Evolutionary conservation across 2,113 vertebrate genomes (phyloP).

Genomic region (Pleuronectes platessa): DNA sequence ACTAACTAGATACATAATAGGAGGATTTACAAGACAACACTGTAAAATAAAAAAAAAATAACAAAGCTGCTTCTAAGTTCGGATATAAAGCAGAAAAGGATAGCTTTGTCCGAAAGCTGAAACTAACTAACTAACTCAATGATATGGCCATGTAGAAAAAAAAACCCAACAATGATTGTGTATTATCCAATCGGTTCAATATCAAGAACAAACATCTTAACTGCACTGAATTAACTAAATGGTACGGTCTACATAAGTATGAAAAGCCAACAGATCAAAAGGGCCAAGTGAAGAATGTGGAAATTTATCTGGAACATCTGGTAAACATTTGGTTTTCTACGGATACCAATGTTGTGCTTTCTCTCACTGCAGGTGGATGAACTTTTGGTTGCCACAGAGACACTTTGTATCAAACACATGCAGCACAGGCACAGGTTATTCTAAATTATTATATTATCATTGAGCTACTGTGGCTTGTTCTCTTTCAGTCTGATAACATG

Average conservation of each 20-base stretch:
- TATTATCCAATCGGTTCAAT: neutral
- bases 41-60: slow-evolving; percentile 11
- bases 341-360: slow-evolving; percentile 50
- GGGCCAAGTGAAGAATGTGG: neutral
- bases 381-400: neutral
- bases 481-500: neutral
- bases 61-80: slow-evolving; percentile 57
- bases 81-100: slow-evolving; percentile 2
- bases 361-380: slow-evolving; percentile 15
- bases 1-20: slow-evolving; percentile 56
- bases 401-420: slow-evolving; percentile 3
- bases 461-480: slow-evolving; percentile 1
- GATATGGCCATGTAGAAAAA: slow-evolving; percentile 16
- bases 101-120: slow-evolving; percentile 6
- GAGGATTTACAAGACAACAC: slow-evolving; percentile 40
- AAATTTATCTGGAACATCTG: slow-evolving; percentile 5
- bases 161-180: neutral
- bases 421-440: slow-evolving; percentile 3
- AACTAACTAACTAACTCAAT: neutral
- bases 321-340: slow-evolving; percentile 35
- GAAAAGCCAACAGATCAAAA: slow-evolving; percentile 34
- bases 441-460: neutral
- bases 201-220: slow-evolving; percentile 13
- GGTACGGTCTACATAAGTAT: neutral
- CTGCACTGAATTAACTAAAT: slow-evolving; percentile 21